Percentiles rank a stretch among this genome's conserved stretches.
These are phyloP conservation scores for Apodemus speciosus DNA, from an alignment of 2,113 vertebrate genomes.

Conservation along the genomic window DNA sequence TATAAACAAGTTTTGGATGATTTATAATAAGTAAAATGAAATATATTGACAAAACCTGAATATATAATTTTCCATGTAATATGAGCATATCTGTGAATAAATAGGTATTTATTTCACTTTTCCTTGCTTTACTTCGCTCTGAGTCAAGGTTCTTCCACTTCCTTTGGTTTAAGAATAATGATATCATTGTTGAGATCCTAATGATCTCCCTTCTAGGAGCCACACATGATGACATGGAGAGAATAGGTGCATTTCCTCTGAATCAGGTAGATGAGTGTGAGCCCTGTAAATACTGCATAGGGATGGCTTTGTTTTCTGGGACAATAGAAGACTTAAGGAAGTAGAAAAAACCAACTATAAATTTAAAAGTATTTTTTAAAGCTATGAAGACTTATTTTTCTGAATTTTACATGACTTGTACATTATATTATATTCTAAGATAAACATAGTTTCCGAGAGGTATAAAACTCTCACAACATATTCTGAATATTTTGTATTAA, in stretches of 20 bases:
- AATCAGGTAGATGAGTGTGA: not conserved
- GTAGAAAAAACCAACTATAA: not conserved
- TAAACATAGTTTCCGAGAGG: not conserved
- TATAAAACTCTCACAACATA: not conserved
- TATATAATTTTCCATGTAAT: not conserved
- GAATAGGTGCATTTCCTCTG: not conserved
- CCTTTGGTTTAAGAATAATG: not conserved
- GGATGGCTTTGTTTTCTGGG: not conserved
- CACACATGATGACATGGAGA: not conserved
- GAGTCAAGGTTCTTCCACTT: not conserved
- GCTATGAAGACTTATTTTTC: not conserved
- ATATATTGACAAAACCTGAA: not conserved
- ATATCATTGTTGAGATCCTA: not conserved
- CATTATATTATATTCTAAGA: not conserved
- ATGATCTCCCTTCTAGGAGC: not conserved
- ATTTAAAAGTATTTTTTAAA: not conserved
- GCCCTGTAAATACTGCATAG: not conserved
- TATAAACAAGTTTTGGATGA: not conserved
- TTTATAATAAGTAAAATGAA: constrained; percentile 24
- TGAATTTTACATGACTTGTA: not conserved
- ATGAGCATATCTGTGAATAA: not conserved
- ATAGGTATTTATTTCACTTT: not conserved
- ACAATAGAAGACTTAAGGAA: not conserved
- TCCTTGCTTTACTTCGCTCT: not conserved
- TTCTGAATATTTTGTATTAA: not conserved